These are phyloP conservation scores for Zophobas morio DNA, from an alignment of 1,140 invertebrate genomes.

Conservation along the genomic window DNA sequence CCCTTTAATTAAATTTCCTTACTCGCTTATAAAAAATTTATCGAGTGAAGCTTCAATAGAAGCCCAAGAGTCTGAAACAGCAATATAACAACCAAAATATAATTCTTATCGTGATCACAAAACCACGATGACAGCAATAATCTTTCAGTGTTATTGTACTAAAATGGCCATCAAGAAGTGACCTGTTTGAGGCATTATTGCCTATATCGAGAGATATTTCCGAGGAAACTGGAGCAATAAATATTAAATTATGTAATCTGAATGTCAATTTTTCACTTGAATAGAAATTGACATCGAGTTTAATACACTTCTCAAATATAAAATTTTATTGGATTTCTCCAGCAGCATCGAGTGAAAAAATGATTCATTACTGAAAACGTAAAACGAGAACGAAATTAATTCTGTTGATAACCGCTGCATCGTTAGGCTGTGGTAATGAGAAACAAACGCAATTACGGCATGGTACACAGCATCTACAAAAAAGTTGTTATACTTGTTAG, in stretches of 20 bases:
- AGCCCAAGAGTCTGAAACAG: no score
- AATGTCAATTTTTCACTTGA: neutral
- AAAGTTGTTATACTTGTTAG: no score
- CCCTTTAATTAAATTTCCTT: neutral
- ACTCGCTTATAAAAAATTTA: neutral
- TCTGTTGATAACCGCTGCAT: no score
- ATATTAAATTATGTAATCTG: neutral
- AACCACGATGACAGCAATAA: neutral
- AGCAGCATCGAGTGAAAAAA: no score
- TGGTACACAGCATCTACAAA: no score
- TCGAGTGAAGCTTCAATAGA: neutral
- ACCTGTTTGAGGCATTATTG: neutral
- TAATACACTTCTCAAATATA: neutral
- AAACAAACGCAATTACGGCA: no score
- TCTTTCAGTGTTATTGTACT: neutral
- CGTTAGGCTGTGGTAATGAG: no score
- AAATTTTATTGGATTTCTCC: no score
- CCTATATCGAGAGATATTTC: no score
- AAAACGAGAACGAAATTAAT: no score
- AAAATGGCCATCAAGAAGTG: neutral
- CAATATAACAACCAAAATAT: neutral
- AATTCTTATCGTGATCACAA: neutral
- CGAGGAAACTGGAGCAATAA: neutral
- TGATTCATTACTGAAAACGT: no score
- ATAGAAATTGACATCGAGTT: neutral